Base-by-base conservation (phyloP, 2,888 invertebrate genomes). In the Ophion obscuratus region DNA sequence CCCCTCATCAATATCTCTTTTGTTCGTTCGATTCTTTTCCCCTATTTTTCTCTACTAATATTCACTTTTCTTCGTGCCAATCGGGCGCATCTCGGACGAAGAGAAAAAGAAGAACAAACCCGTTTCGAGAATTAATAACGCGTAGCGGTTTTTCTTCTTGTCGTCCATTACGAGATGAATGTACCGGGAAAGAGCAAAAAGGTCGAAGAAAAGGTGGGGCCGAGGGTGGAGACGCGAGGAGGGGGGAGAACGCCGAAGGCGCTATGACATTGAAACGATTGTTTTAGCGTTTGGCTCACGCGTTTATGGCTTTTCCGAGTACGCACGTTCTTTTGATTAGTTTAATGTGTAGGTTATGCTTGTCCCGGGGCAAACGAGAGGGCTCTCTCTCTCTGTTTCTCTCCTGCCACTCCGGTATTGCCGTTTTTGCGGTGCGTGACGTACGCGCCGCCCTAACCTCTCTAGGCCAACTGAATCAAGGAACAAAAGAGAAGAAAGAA, bases 261-360 rank as follows among this genome's bases (percentile, higher is more conserved):
- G 17, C 17, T 53, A 14, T 20, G 36, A 67, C 47, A 59, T 14
- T 53, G 47, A 57, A 77, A 44, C 57, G 47, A 66, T 59, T 66
- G 59, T 75, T 73, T 24, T 67, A 67, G 20, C 40, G 36, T 24
- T 81, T 31, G 17, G 24, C 40, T 44, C 80, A 64, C 59, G 53
- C 57, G 20, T 77, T 64, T 75, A 61, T 81, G 40, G n/a, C 67
- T 77, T 67, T 81, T 66, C 62, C 74, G 31, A 68, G 81, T 67
- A 77, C 40, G 31, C 53, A 24, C 53, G 31, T 81, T 61, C 36
- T 75, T 66, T 73, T 76, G 82, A 82, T 82, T 70, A 79, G 78
- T 79, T 76, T 71, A 82, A 82, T 79, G 85, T 71, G 77, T 84
- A 66, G 67, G 81, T 74, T 53, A 57, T 59, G 70, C 44, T 40